Base-by-base conservation (phyloP, 2,888 invertebrate genomes). In the Abrostola triplasia region DNA sequence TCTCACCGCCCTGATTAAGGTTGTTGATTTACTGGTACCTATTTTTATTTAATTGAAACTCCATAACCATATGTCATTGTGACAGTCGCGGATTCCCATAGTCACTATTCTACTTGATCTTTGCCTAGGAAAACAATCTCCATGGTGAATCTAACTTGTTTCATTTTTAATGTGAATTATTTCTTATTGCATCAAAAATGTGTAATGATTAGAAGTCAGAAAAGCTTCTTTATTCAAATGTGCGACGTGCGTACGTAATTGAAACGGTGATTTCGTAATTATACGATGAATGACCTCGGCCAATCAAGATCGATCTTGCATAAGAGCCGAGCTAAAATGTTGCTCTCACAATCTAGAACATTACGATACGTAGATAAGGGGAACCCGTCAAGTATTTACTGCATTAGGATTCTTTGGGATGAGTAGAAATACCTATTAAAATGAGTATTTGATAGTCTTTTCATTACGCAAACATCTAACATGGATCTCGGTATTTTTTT, bases 11-110 rank as follows among this genome's bases (percentile, higher is more conserved):
- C 71, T 37, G 12, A 63, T 55, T 59, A 57, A 6, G 24, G 24
- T 51, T 72, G 56, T 71, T 67, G 67, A 72, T 67, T 47, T 62
- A 57, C 12, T 48, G 62, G 59, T 71, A 62, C 12, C 44, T 9
- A 24, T 24, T 24, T 24, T 24, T 24, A 47, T 13, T 47, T 13
- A 49, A 10, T 24, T 8, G n/a, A 9, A 64, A 60, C 6, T 42
- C 5, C n/a, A 40, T 38, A 24, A 5, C 47, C 42, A 58, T 52
- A 36, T 44, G 55, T 66, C 52, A 53, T 35, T 58, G 54, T 67
- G 73, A 63, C 73, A 63, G 54, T 62, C 12, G 40, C 51, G 35
- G 4, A 42, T 72, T 57, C 62, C 49, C 44, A 70, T 57, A 56
- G 41, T 24, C 9, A 10, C 4, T 53, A 6, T 9, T 5, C n/a